Conservation (phyloP, 2,113 vertebrate genomes). For the Pantherophis guttatus region DNA sequence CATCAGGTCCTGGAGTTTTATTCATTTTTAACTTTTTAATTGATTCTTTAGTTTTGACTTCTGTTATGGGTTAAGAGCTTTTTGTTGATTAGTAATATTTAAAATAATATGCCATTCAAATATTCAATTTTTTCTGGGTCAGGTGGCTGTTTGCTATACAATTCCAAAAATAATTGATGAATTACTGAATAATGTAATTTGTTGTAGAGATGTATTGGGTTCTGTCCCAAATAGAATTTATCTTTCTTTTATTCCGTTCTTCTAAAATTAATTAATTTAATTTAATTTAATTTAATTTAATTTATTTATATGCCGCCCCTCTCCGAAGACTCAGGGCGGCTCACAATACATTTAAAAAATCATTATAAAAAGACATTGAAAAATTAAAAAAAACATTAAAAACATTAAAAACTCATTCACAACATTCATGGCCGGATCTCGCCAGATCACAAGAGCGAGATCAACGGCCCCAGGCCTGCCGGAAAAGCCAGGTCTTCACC, state of each 20-base stretch:
- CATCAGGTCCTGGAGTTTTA: neutral
- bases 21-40: neutral
- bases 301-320: too few relatives aligned
- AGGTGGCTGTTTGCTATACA: neutral
- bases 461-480: too few relatives aligned
- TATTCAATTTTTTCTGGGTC: neutral
- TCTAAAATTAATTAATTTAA: neutral
- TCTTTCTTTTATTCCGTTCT: neutral
- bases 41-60: neutral
- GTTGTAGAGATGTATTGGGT: neutral
- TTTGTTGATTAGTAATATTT: neutral
- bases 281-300: too few relatives aligned
- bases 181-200: neutral
- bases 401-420: too few relatives aligned
- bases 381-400: too few relatives aligned
- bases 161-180: neutral
- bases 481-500: too few relatives aligned
- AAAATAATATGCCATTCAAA: neutral
- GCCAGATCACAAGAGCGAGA: too few relatives aligned
- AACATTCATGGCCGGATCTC: too few relatives aligned
- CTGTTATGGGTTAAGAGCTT: neutral
- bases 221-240: neutral
- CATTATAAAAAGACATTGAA: too few relatives aligned
- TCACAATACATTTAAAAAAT: too few relatives aligned
- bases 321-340: too few relatives aligned